Evolutionary conservation across 2,797 vertebrate genomes (phyloP), one percentile per base, ranked within the genome.

Genomic region (Crypturellus tataupa): DNA sequence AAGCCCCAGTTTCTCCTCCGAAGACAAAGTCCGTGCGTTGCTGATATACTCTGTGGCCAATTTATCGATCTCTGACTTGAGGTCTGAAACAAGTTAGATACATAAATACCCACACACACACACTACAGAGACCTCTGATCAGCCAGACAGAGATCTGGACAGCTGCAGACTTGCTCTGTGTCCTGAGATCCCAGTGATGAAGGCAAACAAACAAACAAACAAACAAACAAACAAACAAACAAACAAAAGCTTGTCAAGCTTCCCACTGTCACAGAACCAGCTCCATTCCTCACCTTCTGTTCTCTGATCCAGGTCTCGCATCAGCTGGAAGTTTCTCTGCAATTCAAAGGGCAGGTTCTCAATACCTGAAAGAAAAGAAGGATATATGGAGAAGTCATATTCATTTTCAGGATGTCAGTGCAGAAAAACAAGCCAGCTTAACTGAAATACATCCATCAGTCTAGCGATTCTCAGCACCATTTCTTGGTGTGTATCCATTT

Each of bases 311-410:
- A 99, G 97, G 90, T 99, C 99, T 70, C 99, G 98, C 99, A 99
- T 99, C 84, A 99, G 98, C 95, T 99, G 99, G 97, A 99, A 99
- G 97, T 99, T 99, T 93, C 99, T 99, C 96, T 99, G 99, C 82
- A 99, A 88, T 96, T 99, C 99, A 96, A 99, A 99, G 0, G 99
- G 99, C 78, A 99, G 97, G 93, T 99, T 99, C 97, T 99, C 99
- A 92, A 99, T 99, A 95, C 99, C 99, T 99, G 96, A 56, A 46
- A 86, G 87, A 51, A 95, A 58, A 73, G 67, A 31, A 91, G 31
- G 84, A 85, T 0, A 65, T 25, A 23, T 0, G 35, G 46, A 86
- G 23, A 67, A 53, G 68, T 93, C 87, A 93, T 47, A 37, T 5
- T 59, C 33, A 31, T 55, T 40, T 20, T 49, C 64, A 17, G 0